A percentile compares a stretch with the other conserved stretches of the same genome.
Evolutionary conservation across 2,888 invertebrate species (phyloP).

Genomic region (Mystacides longicornis): DNA sequence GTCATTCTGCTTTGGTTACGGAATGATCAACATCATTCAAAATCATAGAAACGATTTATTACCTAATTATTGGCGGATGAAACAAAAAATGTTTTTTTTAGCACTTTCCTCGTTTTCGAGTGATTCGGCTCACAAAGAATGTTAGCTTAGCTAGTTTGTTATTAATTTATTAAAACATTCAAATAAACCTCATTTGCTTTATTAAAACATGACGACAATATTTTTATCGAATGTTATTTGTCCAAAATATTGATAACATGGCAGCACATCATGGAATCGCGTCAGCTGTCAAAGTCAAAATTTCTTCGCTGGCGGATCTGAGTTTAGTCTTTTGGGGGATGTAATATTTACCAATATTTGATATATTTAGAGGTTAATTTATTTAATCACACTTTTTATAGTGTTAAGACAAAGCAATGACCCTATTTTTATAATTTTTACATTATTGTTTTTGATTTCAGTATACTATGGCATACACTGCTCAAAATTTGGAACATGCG

Average conservation of each 20-base stretch:
- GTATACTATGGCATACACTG: constrained; percentile 60
- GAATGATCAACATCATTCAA: too few relatives aligned
- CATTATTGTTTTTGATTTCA: too few relatives aligned
- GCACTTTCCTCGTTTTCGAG: too few relatives aligned
- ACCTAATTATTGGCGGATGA: too few relatives aligned
- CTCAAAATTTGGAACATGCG: constrained; percentile 60
- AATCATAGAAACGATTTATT: too few relatives aligned
- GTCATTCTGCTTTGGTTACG: too few relatives aligned
- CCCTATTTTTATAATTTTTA: not conserved
- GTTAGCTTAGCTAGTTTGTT: too few relatives aligned
- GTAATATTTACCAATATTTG: not conserved
- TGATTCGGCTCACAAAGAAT: too few relatives aligned
- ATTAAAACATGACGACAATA: not conserved
- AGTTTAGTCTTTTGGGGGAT: not conserved
- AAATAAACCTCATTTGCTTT: too few relatives aligned
- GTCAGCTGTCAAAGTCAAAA: constrained; percentile 17
- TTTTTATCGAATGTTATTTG: constrained; percentile 4
- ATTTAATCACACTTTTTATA: too few relatives aligned
- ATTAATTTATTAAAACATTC: not conserved
- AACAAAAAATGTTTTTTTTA: too few relatives aligned
- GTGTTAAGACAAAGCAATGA: too few relatives aligned
- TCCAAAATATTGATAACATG: not conserved
- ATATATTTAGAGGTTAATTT: not conserved
- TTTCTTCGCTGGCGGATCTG: not conserved
- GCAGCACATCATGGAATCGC: not conserved